phyloP scores from a whole-genome alignment of 2,888 invertebrate species.

The Platycnemis pennipes region DNA sequence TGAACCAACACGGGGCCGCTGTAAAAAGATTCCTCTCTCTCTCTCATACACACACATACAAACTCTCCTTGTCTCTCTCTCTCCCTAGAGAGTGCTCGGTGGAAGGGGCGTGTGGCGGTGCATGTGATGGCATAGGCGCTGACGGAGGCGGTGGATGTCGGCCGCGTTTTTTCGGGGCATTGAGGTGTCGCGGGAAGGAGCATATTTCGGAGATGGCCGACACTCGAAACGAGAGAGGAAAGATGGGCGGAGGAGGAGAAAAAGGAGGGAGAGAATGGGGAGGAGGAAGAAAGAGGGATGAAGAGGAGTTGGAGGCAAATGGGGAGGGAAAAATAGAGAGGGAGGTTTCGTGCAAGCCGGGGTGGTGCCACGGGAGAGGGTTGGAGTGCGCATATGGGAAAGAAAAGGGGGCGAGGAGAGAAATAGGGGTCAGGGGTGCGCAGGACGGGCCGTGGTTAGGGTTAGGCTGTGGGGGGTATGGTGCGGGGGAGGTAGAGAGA shows the following conservation, averaged over 20 bases:
- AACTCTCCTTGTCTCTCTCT: not conserved
- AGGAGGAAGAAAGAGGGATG: conserved; percentile 68
- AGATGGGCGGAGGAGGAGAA: conserved; percentile 68
- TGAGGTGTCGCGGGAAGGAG: conserved; percentile 43
- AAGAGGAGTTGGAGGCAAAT: conserved; percentile 68
- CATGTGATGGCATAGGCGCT: not conserved
- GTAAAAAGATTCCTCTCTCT: not conserved
- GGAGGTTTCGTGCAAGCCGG: not conserved
- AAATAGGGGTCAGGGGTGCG: conserved; percentile 67
- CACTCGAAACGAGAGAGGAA: not conserved
- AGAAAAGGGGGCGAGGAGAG: conserved; percentile 35
- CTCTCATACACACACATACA: not conserved
- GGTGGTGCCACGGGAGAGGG: not conserved
- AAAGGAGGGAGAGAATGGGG: conserved; percentile 61
- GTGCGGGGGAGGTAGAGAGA: not conserved
- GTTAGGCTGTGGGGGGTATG: not conserved
- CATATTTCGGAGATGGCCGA: conserved; percentile 37
- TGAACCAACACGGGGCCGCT: conserved; percentile 42
- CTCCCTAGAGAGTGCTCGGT: not conserved
- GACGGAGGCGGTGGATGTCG: conserved; percentile 30
- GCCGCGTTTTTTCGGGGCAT: conserved; percentile 41
- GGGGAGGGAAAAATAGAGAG: conserved; percentile 68
- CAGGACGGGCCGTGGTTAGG: conserved; percentile 43
- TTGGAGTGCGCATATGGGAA: conserved; percentile 23
- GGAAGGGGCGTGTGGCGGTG: not conserved